These are phyloP conservation scores for Rugalucina vietnamica DNA, from an alignment of 2,888 invertebrate species.

Conservation along the genomic window DNA sequence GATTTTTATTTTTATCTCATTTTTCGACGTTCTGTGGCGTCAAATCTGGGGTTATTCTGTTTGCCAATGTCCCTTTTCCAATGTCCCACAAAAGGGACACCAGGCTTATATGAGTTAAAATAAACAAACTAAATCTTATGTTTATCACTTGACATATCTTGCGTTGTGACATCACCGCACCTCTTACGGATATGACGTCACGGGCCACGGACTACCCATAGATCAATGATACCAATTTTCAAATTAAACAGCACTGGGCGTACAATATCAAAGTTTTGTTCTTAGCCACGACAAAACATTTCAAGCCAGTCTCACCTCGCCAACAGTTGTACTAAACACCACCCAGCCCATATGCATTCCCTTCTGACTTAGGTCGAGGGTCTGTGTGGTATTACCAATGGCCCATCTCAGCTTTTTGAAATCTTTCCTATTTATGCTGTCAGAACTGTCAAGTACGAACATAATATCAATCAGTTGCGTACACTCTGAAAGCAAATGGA, in stretches of 20 bases:
- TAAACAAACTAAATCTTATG: too few relatives aligned
- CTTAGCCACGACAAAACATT: neutral
- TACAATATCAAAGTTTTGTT: neutral
- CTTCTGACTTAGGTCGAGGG: slow-evolving; percentile 57
- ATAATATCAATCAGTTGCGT: slow-evolving; percentile 70
- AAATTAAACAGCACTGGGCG: neutral
- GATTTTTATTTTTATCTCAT: too few relatives aligned
- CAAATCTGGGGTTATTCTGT: too few relatives aligned
- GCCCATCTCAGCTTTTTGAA: slow-evolving; percentile 66
- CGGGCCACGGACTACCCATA: neutral
- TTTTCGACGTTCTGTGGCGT: too few relatives aligned
- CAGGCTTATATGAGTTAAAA: too few relatives aligned
- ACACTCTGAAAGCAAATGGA: slow-evolving; percentile 75
- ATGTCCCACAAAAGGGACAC: too few relatives aligned
- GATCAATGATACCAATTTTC: neutral
- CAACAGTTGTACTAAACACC: slow-evolving; percentile 61
- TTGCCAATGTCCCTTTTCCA: too few relatives aligned
- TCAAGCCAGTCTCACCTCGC: slow-evolving; percentile 20
- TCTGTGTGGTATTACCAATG: slow-evolving; percentile 59
- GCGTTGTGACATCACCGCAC: neutral
- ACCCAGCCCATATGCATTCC: slow-evolving; percentile 61
- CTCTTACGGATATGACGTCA: neutral
- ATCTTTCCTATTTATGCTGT: slow-evolving; percentile 67
- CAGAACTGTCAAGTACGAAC: slow-evolving; percentile 76
- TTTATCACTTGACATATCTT: neutral